Conservation (phyloP, 1,140 invertebrate genomes). For the Macrobrachium nipponense region DNA sequence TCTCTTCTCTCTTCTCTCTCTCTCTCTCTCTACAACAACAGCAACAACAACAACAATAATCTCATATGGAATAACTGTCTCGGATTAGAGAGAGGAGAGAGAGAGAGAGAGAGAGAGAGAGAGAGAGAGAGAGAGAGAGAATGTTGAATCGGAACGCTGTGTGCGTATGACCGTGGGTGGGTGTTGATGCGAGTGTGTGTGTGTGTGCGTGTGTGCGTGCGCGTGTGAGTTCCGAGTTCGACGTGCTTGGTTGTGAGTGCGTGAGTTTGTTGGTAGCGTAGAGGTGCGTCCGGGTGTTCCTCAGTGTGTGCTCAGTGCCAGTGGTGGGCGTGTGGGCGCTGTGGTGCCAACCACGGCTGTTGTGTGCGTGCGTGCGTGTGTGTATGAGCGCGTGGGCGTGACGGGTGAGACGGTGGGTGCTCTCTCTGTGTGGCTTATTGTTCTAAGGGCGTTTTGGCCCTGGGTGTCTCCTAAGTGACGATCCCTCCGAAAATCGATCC, state of each 20-base stretch:
- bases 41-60: background rate
- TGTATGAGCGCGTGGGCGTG: too few relatives aligned
- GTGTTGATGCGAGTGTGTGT: background rate
- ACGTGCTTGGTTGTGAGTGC: background rate
- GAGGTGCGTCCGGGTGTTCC: too few relatives aligned
- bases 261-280: too few relatives aligned
- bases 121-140: background rate
- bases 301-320: too few relatives aligned
- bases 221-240: background rate
- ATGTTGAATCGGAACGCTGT: too few relatives aligned
- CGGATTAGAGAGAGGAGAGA: background rate
- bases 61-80: background rate
- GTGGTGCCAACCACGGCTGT: too few relatives aligned
- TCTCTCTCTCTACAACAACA: background rate
- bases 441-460: too few relatives aligned
- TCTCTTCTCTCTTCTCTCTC: slow-evolving; percentile 7
- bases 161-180: background rate
- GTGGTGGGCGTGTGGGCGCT: background rate
- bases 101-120: background rate
- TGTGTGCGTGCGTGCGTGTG: too few relatives aligned
- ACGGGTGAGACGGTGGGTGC: too few relatives aligned
- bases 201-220: background rate
- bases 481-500: too few relatives aligned
- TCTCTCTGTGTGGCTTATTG: too few relatives aligned
- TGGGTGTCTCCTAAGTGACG: too few relatives aligned